Evolutionary conservation across 2,797 vertebrate species (phyloP), one percentile per base, ranked within the genome.

Genomic region (Smutsia temminckii): DNA sequence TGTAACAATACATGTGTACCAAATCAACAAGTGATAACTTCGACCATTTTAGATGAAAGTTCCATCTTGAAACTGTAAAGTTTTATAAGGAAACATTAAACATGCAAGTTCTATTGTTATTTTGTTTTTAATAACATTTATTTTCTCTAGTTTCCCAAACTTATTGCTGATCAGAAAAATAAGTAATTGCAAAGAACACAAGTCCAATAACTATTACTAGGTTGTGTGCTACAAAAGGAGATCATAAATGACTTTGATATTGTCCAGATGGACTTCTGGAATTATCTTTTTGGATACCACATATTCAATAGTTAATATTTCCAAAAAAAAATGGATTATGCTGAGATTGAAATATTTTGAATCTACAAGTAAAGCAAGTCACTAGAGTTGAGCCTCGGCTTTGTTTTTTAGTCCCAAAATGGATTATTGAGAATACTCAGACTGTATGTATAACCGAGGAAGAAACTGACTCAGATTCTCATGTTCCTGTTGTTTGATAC

Each of bases 71-170:
- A 90, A 85, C 18, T 37, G 2, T 61, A 68, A 91, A 74, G 16
- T 68, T 84, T 4, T 34, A 51, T 13, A 63, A 89, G 37, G 72
- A 88, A 95, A 46, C 7, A 84, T 69, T 68, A 80, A 42, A 21
- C 32, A 63, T 11, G 8, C 9, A 85, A 64, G 32, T 59, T 91
- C 68, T 77, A 34, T 53, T 84, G 57, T 64, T 85, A 53, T 27
- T 86, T 96, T 95, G 32, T 83, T 81, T 95, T 84, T 68, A 37
- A 91, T 49, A 37, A 75, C 9, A 32, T 69, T 83, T 90, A 68
- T 89, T 85, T 85, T 83, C 64, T 90, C 49, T 87, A 64, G 25
- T 95, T 94, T 85, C 40, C n/a, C 42, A 90, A 91, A 89, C 3
- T 14, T 42, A 53, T 17, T 83, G 42, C n/a, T 75, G 16, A 88